Evolutionary conservation across 2,113 vertebrate genomes (phyloP), one percentile per base, ranked within the genome.

Genomic region (Herpailurus yagouaroundi): DNA sequence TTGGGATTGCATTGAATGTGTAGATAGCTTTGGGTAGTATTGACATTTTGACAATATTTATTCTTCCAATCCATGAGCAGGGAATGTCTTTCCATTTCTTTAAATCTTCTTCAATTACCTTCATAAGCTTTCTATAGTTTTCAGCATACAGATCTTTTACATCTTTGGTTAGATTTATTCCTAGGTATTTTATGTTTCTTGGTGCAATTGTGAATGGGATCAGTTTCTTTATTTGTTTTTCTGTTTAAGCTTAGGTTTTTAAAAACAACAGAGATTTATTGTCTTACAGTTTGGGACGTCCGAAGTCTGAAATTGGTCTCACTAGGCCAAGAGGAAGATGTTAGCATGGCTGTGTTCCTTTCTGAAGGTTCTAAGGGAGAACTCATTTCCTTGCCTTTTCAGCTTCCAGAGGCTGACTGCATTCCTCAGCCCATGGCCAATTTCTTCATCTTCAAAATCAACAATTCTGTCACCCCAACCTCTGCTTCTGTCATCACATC

Each of bases 231-330:
- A 38, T 38, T 38, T 38, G 36, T 38, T 3, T 38, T 38, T 38
- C 36, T 38, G 36, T 38, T 38, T 13, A 93, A 90, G 55, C 27
- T 31, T 8, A 8, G 50, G 4, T 36, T 66, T 97, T 90, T 50
- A 64, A 66, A 95, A 96, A 80, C 27, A 81, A 76, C 31, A 52
- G 19, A 41, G 38, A 86, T 79, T 5, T 90, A 36, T 74, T 23
- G 7, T 95, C 10, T 85, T 74, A 80, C 25, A 38, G 38, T 55
- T 89, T 7, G 68, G 57, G 60, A 73, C 45, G 76, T 82, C 89
- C 91, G 63, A 94, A 81, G n/a, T 80, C 71, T 85, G 63, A 64
- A 94, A 55, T 10, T 45, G 74, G 64, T 74, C 45, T 93, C 90
- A 38, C 13, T 77, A 36, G 33, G 41, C 66, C 76, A 68, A 85